Conservation (phyloP, 2,888 invertebrate species). For the Isotomurus palustris region DNA sequence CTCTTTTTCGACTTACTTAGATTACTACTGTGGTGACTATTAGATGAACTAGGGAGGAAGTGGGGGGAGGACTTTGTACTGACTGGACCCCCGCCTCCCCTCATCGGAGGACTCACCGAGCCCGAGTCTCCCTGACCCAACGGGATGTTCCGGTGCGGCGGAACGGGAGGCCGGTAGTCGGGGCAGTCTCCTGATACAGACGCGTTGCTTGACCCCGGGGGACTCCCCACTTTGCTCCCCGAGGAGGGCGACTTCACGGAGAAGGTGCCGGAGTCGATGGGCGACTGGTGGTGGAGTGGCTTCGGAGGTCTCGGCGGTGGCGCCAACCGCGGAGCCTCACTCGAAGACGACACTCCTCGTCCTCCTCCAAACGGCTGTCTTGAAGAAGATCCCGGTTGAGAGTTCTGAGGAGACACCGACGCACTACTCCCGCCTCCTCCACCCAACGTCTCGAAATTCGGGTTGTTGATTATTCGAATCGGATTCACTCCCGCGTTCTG, state of each 20-base stretch:
- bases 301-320: constrained; percentile 44
- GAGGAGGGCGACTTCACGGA: constrained; percentile 44
- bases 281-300: constrained; percentile 16
- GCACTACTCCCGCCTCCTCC: constrained; percentile 36
- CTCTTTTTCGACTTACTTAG: constrained; percentile 29
- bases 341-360: constrained; percentile 44
- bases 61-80: constrained; percentile 41
- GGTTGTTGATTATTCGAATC: constrained; percentile 45
- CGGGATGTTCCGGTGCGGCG: constrained; percentile 71
- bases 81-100: too few relatives aligned
- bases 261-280: constrained; percentile 44
- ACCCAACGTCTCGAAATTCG: constrained; percentile 39
- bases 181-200: constrained; percentile 50
- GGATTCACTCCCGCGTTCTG: constrained; percentile 30
- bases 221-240: constrained; percentile 43
- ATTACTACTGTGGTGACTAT: constrained; percentile 31
- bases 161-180: constrained; percentile 82
- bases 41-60: constrained; percentile 48
- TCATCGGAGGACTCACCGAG: constrained; percentile 17
- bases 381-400: constrained; percentile 25
- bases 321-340: constrained; percentile 21
- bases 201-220: constrained; percentile 52
- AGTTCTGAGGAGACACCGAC: constrained; percentile 27
- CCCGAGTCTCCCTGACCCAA: constrained; percentile 21
- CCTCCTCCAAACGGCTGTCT: constrained; percentile 49